Evolutionary conservation across 2,888 invertebrate species (phyloP), one percentile per base, ranked within the genome.

Genomic region (Cremastinae sp.): DNA sequence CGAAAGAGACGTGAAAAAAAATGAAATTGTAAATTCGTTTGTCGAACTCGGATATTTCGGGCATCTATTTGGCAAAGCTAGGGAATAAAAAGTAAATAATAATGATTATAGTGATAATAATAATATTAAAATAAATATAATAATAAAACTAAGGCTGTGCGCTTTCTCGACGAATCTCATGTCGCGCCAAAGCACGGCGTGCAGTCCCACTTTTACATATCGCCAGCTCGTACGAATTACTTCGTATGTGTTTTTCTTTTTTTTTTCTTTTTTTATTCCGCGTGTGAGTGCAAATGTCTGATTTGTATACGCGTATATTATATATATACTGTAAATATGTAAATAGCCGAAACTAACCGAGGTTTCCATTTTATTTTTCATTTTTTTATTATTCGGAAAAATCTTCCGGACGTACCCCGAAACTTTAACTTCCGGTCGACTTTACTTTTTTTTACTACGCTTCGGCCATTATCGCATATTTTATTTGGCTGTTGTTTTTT

Each of bases 161-260:
- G 70, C 75, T 79, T 73, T 77, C 74, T 61, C 72, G 72, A 73
- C 68, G 77, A 77, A 77, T 78, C 77, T 79, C 79, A 72, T 74
- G 64, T 77, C 65, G 72, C 77, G 71, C 70, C 70, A 58, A 65
- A 64, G 55, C 37, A 65, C 61, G 77, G 61, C 20, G 74, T 53
- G 66, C 66, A 75, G 75, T 75, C 75, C 56, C 66, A 66, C 55
- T 71, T 66, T 66, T 71, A 71, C 75, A 75, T 75, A 75, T 75
- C 75, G 61, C 61, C 41, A 41, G 58, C 64, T 58, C 55, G 51
- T 59, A 61, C 7, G 56, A 56, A 39, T 39, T 28, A 3, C 28
- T 28, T 28, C 28, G 28, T 61, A 18, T 28, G 28, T 5, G 28
- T 28, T 3, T 28, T 28, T 28, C 5, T 28, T 28, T 28, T 28